phyloP scores from a whole-genome alignment of 2,113 vertebrate genomes.

The Lepisosteus oculatus region DNA sequence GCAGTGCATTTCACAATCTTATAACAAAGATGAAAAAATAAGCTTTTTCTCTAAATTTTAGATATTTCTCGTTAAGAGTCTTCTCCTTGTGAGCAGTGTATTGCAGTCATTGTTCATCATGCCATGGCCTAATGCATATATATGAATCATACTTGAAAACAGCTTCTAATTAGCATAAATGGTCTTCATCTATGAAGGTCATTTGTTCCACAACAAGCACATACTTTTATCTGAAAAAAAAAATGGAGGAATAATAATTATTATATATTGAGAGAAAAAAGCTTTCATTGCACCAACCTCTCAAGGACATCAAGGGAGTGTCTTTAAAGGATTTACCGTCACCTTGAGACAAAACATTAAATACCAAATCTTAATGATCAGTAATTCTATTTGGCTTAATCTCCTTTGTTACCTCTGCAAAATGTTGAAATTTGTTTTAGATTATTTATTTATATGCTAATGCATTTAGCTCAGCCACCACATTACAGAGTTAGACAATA shows the following conservation, averaged over 20 bases:
- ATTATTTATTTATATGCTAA: no score
- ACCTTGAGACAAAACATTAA: no score
- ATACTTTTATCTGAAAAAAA: conserved; percentile 35
- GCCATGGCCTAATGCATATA: conserved; percentile 84
- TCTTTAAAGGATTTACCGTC: neutral
- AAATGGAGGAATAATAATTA: neutral
- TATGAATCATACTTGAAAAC: conserved; percentile 82
- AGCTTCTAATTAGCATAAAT: conserved; percentile 95
- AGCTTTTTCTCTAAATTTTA: conserved; percentile 82
- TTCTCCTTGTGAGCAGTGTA: conserved; percentile 75
- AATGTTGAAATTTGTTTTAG: no score
- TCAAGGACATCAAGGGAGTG: neutral
- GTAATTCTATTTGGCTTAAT: no score
- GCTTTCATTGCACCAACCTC: neutral
- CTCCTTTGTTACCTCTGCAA: no score
- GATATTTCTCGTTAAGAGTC: conserved; percentile 70
- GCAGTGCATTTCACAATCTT: conserved; percentile 76
- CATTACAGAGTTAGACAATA: no score
- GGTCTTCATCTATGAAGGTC: conserved; percentile 83
- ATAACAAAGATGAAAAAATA: conserved; percentile 59
- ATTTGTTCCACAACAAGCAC: conserved; percentile 68
- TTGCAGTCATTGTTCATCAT: conserved; percentile 72
- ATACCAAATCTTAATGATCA: no score
- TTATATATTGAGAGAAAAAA: no score
- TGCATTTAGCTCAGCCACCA: no score